A percentile compares a stretch with the other conserved stretches of the same genome.
These are phyloP conservation scores for Clarias fuscus DNA, from an alignment of 2,797 vertebrate species.

Conservation along the genomic window DNA sequence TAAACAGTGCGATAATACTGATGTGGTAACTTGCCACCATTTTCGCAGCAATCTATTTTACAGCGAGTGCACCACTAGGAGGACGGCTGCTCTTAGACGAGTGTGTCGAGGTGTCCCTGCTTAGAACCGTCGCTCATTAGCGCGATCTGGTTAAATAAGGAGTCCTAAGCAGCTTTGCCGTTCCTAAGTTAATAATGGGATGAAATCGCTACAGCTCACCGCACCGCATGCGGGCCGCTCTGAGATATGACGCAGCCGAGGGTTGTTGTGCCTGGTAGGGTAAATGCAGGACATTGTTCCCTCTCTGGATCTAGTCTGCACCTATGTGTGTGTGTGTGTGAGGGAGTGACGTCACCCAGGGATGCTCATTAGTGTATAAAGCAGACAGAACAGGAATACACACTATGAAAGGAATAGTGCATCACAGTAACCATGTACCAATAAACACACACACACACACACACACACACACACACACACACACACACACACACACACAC, in stretches of 20 bases:
- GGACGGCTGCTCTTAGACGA: conserved; percentile 30
- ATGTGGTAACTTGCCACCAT: too few relatives aligned
- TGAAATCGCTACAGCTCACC: conserved; percentile 57
- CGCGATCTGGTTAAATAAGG: conserved; percentile 80
- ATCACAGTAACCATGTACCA: not conserved
- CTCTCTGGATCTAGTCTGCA: conserved; percentile 41
- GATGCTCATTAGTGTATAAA: conserved; percentile 30
- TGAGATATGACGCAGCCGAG: conserved; percentile 55
- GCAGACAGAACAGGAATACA: conserved; percentile 13
- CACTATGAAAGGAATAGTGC: conserved; percentile 8
- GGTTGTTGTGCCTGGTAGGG: conserved; percentile 25
- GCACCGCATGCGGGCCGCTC: conserved; percentile 59
- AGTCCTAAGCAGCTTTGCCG: conserved; percentile 81
- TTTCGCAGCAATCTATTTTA: not conserved
- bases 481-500: not conserved
- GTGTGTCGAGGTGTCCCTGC: conserved; percentile 45
- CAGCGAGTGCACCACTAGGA: not conserved
- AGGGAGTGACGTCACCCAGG: conserved; percentile 46
- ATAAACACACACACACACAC: not conserved
- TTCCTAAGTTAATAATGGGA: conserved; percentile 80
- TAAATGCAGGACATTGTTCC: conserved; percentile 19
- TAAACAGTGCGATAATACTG: not conserved
- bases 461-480: not conserved
- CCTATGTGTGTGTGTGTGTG: conserved; percentile 50
- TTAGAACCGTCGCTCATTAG: conserved; percentile 66